Conservation (phyloP, 2,888 invertebrate species). For the Hydroisotoma schaefferi region DNA sequence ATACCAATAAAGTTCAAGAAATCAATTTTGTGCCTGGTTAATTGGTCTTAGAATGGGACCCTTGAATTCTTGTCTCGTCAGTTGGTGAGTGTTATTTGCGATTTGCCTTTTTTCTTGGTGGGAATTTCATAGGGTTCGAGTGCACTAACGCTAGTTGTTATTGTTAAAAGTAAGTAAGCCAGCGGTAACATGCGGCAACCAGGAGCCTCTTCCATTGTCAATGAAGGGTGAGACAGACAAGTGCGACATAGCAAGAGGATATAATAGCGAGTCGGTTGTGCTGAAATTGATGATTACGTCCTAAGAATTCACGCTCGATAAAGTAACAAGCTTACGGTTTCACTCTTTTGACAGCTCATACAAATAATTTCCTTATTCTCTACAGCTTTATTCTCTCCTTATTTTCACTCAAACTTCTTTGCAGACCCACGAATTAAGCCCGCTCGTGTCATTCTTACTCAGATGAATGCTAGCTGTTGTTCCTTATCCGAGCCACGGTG, state of each 20-base stretch:
- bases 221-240: no score
- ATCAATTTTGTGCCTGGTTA: no score
- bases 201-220: no score
- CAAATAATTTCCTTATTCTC: slow-evolving; percentile 14
- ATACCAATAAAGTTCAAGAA: no score
- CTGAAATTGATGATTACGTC: slow-evolving; percentile 12
- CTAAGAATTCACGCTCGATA: slow-evolving; percentile 22
- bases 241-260: background rate
- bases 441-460: background rate
- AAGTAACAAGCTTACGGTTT: slow-evolving; percentile 9
- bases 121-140: no score
- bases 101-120: background rate
- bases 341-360: slow-evolving; percentile 13
- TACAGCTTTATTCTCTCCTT: slow-evolving; percentile 5
- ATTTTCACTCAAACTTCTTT: slow-evolving; percentile 10
- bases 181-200: no score
- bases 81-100: no score
- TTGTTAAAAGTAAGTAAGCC: no score
- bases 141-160: no score
- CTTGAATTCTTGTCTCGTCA: no score
- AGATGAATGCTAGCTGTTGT: background rate
- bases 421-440: background rate
- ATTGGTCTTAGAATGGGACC: no score
- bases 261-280: background rate
- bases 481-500: no score